These are phyloP conservation scores for Hypothenemus hampei DNA, from an alignment of 1,140 invertebrate genomes.

Conservation along the genomic window DNA sequence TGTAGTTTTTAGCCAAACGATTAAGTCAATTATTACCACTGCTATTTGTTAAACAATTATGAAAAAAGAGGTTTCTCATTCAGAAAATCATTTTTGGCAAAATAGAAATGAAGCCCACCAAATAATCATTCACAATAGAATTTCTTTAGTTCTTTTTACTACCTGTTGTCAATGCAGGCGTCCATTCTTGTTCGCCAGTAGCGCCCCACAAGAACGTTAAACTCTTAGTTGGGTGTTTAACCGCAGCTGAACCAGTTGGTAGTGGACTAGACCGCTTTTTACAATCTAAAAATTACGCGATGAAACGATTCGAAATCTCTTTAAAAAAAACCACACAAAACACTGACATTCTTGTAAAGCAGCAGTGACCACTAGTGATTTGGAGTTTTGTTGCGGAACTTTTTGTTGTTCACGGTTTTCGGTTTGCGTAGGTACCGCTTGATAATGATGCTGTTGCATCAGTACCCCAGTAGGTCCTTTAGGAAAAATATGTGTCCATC, in stretches of 20 bases:
- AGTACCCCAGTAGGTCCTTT: constrained; percentile 85
- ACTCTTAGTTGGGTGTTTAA: constrained; percentile 49
- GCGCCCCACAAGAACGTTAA: constrained; percentile 82
- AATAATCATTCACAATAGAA: no score
- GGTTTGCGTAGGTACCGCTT: constrained; percentile 65
- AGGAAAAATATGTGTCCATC: constrained; percentile 99
- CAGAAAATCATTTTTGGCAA: no score
- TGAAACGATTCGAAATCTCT: not conserved
- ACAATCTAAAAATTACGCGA: constrained; percentile 32
- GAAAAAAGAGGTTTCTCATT: no score
- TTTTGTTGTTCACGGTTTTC: constrained; percentile 16
- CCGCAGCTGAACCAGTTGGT: constrained; percentile 12
- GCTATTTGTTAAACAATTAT: no score
- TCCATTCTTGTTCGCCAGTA: constrained; percentile 91
- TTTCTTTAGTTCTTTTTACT: no score
- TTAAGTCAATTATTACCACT: no score
- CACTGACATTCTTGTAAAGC: constrained; percentile 38
- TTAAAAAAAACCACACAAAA: not conserved
- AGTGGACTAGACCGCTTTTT: constrained; percentile 37
- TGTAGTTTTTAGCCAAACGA: no score
- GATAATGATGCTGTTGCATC: constrained; percentile 91
- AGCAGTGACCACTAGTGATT: constrained; percentile 24
- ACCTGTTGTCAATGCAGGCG: constrained; percentile 90
- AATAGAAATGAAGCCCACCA: no score
- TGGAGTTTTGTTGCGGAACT: constrained; percentile 3